Base-by-base conservation (phyloP, 2,797 vertebrate species). In the Manis crassicaudata region DNA sequence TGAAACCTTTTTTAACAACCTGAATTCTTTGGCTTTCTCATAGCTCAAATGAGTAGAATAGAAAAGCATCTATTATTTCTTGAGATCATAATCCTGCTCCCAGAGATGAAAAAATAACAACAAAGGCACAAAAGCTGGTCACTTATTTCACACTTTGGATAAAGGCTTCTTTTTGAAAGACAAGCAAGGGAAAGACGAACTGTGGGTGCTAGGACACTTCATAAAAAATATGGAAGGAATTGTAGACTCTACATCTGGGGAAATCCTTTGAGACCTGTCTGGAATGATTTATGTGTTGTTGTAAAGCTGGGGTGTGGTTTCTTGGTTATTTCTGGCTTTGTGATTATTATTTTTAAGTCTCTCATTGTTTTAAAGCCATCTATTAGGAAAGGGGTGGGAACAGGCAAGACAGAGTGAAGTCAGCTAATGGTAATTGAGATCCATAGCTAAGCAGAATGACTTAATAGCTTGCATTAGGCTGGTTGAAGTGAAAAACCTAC, bases 241-340 rank as follows among this genome's bases (percentile, higher is more conserved):
- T 91, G 32, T 65, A 67, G 35, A 83, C 68, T 87, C 80, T 58
- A 32, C n/a, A 25, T 72, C 43, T 86, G 54, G 76, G 65, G 40
- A 95, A 92, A 86, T 83, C 40, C 60, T 94, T 79, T 85, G 37
- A 90, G 73, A 63, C 56, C 37, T 73, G 17, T 87, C 92, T 27
- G 46, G 43, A 56, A 86, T 96, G 94, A 90, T 84, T 94, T 70
- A 95, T 81, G 84, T 43, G n/a, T 80, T 93, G 54, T 89, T 35
- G 94, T 27, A 87, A 90, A 81, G n/a, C 70, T 62, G 2, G 17
- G 54, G 76, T 68, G 72, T 85, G 84, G 76, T 89, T 95, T 92
- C 62, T 62, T 37, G 62, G 70, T 96, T 97, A 84, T 90, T 96
- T 92, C 54, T 91, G 89, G 60, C 65, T 94, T 88, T 67, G 70